These are phyloP conservation scores for Mesochorus sp. DNA, from an alignment of 2,888 invertebrate genomes.

Conservation along the genomic window DNA sequence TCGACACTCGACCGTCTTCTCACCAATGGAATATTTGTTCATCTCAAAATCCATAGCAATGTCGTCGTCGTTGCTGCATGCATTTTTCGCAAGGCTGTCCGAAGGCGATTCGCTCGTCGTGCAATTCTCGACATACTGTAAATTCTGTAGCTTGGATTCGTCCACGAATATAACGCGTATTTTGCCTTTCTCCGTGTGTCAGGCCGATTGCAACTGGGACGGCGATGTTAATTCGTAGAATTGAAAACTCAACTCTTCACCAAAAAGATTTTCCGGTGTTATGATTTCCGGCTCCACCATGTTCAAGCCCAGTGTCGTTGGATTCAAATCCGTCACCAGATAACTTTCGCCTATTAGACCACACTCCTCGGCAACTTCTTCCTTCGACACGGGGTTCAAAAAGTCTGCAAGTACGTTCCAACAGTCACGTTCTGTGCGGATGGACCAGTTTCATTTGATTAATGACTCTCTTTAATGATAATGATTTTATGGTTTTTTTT, in stretches of 20 bases:
- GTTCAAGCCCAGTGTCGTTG: constrained; percentile 83
- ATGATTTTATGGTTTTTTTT: neutral
- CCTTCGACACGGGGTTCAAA: constrained; percentile 87
- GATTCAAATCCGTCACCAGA: constrained; percentile 84
- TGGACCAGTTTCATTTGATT: constrained; percentile 46
- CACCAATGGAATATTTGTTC: constrained; percentile 40
- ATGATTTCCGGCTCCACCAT: constrained; percentile 83
- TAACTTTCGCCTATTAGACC: constrained; percentile 86
- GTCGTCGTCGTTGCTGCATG: neutral
- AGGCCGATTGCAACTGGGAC: constrained; percentile 80
- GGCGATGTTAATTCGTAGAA: constrained; percentile 83
- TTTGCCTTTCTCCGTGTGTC: constrained; percentile 75
- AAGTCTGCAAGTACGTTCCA: constrained; percentile 82
- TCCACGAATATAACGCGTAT: constrained; percentile 76
- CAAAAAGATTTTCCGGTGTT: constrained; percentile 83
- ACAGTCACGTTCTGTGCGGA: constrained; percentile 65
- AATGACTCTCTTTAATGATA: constrained; percentile 32
- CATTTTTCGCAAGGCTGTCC: neutral
- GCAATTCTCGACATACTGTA: constrained; percentile 61
- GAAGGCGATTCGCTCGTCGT: constrained; percentile 19
- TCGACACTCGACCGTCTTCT: constrained; percentile 37
- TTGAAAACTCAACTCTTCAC: constrained; percentile 83
- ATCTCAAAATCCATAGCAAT: constrained; percentile 15
- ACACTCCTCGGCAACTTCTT: constrained; percentile 90
- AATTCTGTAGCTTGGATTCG: constrained; percentile 68